Conservation (phyloP, 2,113 vertebrate species). For the Neolamprologus variostigma region DNA sequence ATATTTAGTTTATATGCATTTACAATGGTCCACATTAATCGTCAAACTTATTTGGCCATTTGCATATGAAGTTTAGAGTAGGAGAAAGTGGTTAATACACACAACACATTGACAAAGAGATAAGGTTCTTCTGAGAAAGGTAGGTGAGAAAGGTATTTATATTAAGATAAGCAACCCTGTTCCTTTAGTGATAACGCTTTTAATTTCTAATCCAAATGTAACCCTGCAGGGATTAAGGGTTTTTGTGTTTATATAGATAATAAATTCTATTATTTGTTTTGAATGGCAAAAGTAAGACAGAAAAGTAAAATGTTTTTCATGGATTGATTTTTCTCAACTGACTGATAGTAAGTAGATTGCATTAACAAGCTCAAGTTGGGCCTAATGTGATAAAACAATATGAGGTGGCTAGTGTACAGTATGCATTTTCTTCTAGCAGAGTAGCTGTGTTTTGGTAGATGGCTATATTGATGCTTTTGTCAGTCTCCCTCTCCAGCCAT, state of each 20-base stretch:
- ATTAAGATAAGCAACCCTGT: neutral
- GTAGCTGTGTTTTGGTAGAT: neutral
- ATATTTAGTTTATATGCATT: neutral
- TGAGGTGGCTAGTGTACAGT: neutral
- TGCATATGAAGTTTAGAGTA: neutral
- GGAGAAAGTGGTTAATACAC: neutral
- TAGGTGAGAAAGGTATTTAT: neutral
- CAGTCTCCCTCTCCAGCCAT: neutral
- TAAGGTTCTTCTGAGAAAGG: neutral
- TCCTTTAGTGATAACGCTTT: neutral
- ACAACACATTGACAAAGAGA: neutral
- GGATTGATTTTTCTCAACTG: neutral
- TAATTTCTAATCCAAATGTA: neutral
- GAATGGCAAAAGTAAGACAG: neutral
- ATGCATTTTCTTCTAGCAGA: neutral
- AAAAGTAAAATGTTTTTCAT: neutral
- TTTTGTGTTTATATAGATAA: neutral
- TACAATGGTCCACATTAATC: neutral
- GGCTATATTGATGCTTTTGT: neutral
- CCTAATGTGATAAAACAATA: neutral
- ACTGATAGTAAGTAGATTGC: neutral
- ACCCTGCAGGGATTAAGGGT: neutral
- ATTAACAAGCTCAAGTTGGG: neutral
- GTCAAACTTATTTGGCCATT: neutral
- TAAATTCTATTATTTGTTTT: neutral